Evolutionary conservation across 1,140 invertebrate species (phyloP), one percentile per base, ranked within the genome.

Genomic region (Nasonia giraulti): DNA sequence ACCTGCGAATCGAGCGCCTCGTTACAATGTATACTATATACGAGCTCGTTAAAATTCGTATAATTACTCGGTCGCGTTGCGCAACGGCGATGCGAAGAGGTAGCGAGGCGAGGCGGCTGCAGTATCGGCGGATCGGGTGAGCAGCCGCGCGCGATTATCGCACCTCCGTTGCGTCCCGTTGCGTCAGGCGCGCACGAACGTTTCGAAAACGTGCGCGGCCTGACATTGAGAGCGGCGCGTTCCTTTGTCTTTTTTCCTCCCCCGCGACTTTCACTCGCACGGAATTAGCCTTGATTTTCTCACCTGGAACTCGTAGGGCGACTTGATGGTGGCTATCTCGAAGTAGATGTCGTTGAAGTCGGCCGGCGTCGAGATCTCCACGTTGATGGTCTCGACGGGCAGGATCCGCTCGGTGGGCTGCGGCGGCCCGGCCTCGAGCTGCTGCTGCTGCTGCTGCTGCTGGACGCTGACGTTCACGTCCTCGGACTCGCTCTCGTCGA

Each of bases 311-410:
- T 96, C 96, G 89, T 97, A 98, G 0, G 97, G 97, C 75, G 97
- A 97, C 90, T 97, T 97, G 82, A 98, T 96, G 0, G 97, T 98
- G 8, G 97, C 97, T 85, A 98, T 96, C 93, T 98, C 96, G 89
- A 96, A 97, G 86, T 97, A 97, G 74, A 96, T 94, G 91, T 97
- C 96, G 89, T 95, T 95, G 87, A 97, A 97, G 89, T 97, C 96
- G 44, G 96, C 95, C 1, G 96, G 96, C 2, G 97, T 97, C 2
- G 97, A 97, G 83, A 97, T 98, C 91, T 97, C 96, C 0, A 97
- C 96, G 91, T 97, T 97, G 68, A 97, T 91, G 1, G 97, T 97
- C 91, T 97, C 96, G 6, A 96, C 91, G 14, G 95, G 95, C 85
- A 96, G 93, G 31, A 91, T 89, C 8, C 89, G 88, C 55, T 92